Conservation (phyloP, 2,888 invertebrate species). For the Folsomia manolachei region DNA sequence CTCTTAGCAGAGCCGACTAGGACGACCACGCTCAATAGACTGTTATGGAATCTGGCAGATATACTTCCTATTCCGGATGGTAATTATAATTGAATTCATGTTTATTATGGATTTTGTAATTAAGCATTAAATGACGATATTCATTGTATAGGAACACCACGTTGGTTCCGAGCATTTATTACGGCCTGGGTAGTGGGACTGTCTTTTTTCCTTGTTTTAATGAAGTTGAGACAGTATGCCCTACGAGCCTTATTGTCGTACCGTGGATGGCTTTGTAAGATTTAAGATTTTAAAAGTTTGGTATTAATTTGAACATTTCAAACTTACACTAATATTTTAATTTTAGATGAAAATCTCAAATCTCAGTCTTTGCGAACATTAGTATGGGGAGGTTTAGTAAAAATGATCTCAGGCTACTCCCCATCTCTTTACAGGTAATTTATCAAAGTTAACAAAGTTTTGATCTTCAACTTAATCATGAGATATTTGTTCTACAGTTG, state of each 20-base stretch:
- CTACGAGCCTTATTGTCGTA: slow-evolving; percentile 58
- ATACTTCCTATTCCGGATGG: slow-evolving; percentile 46
- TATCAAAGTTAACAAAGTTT: no score
- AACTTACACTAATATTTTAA: background rate
- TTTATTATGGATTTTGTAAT: background rate
- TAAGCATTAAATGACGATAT: background rate
- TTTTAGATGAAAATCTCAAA: slow-evolving; percentile 55
- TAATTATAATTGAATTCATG: no score
- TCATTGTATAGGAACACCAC: slow-evolving; percentile 51
- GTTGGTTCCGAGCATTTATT: slow-evolving; percentile 53
- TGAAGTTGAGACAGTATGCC: slow-evolving; percentile 55
- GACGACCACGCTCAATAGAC: slow-evolving; percentile 51
- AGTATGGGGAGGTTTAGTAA: slow-evolving; percentile 56
- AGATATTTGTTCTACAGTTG: slow-evolving; percentile 59
- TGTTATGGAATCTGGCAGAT: slow-evolving; percentile 52
- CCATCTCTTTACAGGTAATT: no score
- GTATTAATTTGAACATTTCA: background rate
- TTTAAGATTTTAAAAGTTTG: background rate
- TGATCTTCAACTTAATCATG: no score
- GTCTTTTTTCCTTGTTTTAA: slow-evolving; percentile 54
- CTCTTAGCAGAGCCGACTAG: slow-evolving; percentile 53
- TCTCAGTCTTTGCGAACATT: slow-evolving; percentile 54
- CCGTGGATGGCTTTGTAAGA: slow-evolving; percentile 62
- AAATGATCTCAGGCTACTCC: slow-evolving; percentile 57
- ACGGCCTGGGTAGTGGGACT: slow-evolving; percentile 54